Base-by-base conservation (phyloP, 2,113 vertebrate genomes). In the Pteronura brasiliensis region DNA sequence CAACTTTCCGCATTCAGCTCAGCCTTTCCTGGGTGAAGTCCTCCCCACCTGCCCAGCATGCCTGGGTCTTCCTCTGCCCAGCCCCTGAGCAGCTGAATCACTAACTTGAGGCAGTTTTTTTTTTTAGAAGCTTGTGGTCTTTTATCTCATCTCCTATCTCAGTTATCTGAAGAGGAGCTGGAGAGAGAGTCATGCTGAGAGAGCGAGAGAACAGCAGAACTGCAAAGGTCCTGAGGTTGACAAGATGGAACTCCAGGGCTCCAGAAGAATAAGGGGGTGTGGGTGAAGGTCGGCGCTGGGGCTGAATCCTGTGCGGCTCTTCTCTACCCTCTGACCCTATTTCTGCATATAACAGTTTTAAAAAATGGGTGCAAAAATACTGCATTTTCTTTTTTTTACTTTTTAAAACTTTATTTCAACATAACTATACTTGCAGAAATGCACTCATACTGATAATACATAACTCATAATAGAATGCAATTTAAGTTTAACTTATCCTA, bases 21-120 rank as follows among this genome's bases (percentile, higher is more conserved):
- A 29, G 52, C n/a, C 25, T 77, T 9, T 94, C 42, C 5, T 23
- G 6, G 13, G 34, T 4, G n/a, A 91, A n/a, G 36, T 18, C 20
- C 47, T 7, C 34, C 2, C 59, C 6, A 2, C 5, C 8, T n/a
- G 3, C 42, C 25, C 13, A 2, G 0, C 14, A 8, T 14, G n/a
- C 49, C 21, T 3, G 6, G 9, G 34, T 13, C 21, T 14, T 65
- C 34, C 49, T 55, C 29, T 36, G 25, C 4, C 36, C 44, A 1
- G 34, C 67, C 4, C 9, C 9, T 4, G 4, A 14, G 74, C 76
- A 20, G 23, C 18, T 52, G 59, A 14, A 55, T 31, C 27, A 52
- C 44, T 23, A 17, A n/a, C 7, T 29, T 36, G 3, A 21, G 55
- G 55, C 6, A 21, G 18, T 52, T 42, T 15, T 7, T 67, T 15